These are phyloP conservation scores for Hylaeus anthracinus DNA, from an alignment of 1,140 invertebrate species.

Conservation along the genomic window DNA sequence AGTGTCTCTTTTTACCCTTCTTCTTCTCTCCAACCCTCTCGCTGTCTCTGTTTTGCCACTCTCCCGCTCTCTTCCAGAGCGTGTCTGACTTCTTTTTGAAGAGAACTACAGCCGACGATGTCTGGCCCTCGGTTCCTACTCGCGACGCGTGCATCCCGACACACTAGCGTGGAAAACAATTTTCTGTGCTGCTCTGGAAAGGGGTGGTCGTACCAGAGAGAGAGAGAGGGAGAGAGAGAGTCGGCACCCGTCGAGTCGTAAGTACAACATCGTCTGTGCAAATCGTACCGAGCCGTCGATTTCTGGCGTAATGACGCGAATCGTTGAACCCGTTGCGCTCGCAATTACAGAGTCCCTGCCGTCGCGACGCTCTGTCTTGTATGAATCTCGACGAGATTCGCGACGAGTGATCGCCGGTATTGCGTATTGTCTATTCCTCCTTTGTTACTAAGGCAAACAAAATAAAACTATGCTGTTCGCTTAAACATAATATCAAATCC, in stretches of 20 bases:
- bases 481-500: too few relatives aligned
- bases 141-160: constrained; percentile 28
- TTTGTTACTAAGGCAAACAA: too few relatives aligned
- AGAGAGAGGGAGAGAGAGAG: too few relatives aligned
- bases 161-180: constrained; percentile 57
- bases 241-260: constrained; percentile 10
- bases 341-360: background rate
- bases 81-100: constrained; percentile 49
- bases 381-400: too few relatives aligned
- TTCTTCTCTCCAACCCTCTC: background rate
- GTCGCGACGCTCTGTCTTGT: too few relatives aligned
- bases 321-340: background rate
- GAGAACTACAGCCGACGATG: constrained; percentile 37
- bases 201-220: background rate
- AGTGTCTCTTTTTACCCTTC: constrained; percentile 10
- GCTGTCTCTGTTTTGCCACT: background rate
- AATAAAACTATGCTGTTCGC: too few relatives aligned
- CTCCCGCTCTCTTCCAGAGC: background rate
- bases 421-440: too few relatives aligned
- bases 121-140: constrained; percentile 26
- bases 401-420: too few relatives aligned
- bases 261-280: constrained; percentile 13
- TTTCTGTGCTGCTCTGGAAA: constrained; percentile 19
- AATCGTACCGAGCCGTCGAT: constrained; percentile 36
- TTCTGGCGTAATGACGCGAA: constrained; percentile 40